Base-by-base conservation (phyloP, 2,113 vertebrate species). In the Canis aureus region DNA sequence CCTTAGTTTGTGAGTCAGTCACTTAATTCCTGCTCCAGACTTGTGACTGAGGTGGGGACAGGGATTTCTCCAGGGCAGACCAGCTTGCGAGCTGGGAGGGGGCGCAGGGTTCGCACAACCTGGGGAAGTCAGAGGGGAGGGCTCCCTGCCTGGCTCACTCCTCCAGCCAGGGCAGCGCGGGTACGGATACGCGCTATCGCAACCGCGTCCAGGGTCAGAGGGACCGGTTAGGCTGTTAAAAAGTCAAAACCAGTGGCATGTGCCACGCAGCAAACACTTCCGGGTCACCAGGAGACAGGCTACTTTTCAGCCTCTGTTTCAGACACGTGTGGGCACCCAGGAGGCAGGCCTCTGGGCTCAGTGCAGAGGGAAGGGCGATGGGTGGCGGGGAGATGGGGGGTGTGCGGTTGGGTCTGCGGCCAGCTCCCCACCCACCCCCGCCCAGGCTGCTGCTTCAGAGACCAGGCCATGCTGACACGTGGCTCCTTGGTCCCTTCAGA, bases 71-170 rank as follows among this genome's bases (percentile, higher is more conserved):
- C 11, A 22, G 67, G 20, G 13, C 59, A 53, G 67, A 27, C n/a
- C 51, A n/a, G 32, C 82, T 13, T 15, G 27, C 1, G 0, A n/a
- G 74, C 51, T 29, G 8, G 15, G 0, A 1, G 84, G 16, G 17
- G 0, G 3, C 10, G 4, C 7, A 1, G 1, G 1, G 8, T 8
- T 29, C 25, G 5, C 7, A 23, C 22, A 20, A 1, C 11, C 49
- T 4, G 0, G 23, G 27, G n/a, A n/a, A 12, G n/a, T 12, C 4
- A 1, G 15, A 17, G 0, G 11, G 43, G 73, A 6, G 0, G 22
- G 10, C 4, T 12, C 3, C 8, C 2, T 1, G 22, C 7, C 22
- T 38, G 11, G 16, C 55, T 57, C 29, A 3, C 43, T 43, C 43
- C 7, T 43, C 43, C 23, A 0, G 7, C 25, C 49, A 35, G 73